A percentile compares a stretch with the other conserved stretches of the same genome.
Conservation (phyloP, 2,113 vertebrate genomes). For the Scolopax mira region DNA sequence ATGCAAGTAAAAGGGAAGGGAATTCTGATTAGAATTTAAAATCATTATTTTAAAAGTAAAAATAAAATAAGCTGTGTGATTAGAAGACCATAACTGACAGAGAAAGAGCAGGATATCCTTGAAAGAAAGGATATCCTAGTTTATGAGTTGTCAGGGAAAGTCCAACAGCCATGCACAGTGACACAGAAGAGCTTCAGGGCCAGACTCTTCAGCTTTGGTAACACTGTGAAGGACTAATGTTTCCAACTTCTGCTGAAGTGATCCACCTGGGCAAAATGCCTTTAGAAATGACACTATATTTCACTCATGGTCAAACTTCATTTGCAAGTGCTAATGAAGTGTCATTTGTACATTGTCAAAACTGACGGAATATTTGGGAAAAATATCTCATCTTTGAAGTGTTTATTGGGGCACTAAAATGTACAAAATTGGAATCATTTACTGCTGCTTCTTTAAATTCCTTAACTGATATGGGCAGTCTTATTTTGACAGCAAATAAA, state of each 20-base stretch:
- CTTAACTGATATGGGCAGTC: background rate
- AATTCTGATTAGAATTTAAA: constrained; percentile 34
- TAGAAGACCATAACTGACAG: background rate
- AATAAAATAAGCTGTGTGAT: constrained; percentile 22
- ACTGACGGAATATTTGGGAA: background rate
- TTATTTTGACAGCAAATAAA: background rate
- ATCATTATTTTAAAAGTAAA: constrained; percentile 38
- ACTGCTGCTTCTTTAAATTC: background rate
- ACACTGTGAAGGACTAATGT: background rate
- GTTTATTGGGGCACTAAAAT: background rate
- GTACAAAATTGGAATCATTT: background rate
- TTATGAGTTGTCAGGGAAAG: constrained; percentile 14
- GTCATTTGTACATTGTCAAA: background rate
- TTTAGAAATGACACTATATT: background rate
- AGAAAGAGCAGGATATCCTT: background rate
- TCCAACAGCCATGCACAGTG: background rate
- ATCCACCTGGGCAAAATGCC: background rate
- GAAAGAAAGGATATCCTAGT: background rate
- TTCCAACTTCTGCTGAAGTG: background rate
- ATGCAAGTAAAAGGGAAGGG: background rate
- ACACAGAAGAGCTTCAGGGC: background rate
- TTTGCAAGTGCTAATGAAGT: background rate
- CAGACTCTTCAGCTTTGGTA: background rate
- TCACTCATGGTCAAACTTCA: background rate
- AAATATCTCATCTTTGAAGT: background rate